Conservation (phyloP, 2,113 vertebrate genomes). For the Aythya baeri region DNA sequence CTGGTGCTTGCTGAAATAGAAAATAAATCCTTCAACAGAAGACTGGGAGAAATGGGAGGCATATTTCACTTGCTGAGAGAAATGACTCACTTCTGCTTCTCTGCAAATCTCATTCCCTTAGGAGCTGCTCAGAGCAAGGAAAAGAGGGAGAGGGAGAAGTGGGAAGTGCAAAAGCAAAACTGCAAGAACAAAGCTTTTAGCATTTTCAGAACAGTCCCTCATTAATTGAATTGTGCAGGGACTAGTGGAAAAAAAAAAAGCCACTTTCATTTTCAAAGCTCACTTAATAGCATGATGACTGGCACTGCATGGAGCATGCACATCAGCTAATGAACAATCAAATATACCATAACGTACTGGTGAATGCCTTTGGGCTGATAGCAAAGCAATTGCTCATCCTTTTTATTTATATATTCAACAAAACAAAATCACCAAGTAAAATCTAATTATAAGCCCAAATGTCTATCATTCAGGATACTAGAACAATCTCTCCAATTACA, state of each 20-base stretch:
- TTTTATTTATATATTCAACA: not conserved
- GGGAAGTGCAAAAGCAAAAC: not conserved
- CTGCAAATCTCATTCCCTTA: not conserved
- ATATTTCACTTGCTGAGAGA: constrained; percentile 16
- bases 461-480: not conserved
- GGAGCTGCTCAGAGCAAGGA: not conserved
- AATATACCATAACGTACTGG: not conserved
- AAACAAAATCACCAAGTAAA: not conserved
- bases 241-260: not conserved
- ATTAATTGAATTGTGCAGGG: not conserved
- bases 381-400: not conserved
- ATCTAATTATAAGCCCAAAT: not conserved
- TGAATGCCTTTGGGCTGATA: not conserved
- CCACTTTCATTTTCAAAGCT: not conserved
- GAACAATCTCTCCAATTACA: not conserved
- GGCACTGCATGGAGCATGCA: not conserved
- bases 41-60: not conserved
- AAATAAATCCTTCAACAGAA: constrained; percentile 2
- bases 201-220: not conserved
- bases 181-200: not conserved
- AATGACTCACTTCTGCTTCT: constrained; percentile 35
- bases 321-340: not conserved
- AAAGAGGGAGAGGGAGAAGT: not conserved
- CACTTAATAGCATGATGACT: not conserved
- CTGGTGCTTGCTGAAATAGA: not conserved